Conservation (phyloP, 2,113 vertebrate species). For the Oxyruncus cristatus region DNA sequence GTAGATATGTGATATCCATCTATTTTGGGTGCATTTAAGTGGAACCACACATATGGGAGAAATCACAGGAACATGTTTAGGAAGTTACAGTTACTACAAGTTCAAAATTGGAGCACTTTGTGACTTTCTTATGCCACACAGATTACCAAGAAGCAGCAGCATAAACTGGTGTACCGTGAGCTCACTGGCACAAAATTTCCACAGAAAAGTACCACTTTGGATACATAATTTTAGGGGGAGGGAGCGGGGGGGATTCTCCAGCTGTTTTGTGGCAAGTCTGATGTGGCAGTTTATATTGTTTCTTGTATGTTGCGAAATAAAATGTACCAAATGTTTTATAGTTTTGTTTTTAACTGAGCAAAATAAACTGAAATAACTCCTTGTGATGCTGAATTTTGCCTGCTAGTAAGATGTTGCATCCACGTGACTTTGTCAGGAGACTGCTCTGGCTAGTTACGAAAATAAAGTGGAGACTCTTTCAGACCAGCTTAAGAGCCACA, state of each 20-base stretch:
- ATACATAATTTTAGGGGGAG: neutral
- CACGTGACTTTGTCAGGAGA: neutral
- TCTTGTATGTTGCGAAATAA: slow-evolving; percentile 57
- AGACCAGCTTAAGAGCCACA: neutral
- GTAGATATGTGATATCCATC: neutral
- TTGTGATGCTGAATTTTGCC: neutral
- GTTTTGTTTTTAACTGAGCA: slow-evolving; percentile 64
- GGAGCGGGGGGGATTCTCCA: neutral
- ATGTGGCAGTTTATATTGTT: slow-evolving; percentile 41
- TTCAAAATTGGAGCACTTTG: neutral
- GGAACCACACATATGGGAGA: neutral
- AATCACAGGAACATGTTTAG: neutral
- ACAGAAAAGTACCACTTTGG: neutral
- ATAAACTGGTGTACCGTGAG: neutral
- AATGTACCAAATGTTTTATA: slow-evolving; percentile 53
- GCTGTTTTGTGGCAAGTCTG: neutral
- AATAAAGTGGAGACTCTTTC: neutral
- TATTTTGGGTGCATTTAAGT: neutral
- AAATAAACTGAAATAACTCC: slow-evolving; percentile 35
- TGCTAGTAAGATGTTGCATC: neutral
- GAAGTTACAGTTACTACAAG: neutral
- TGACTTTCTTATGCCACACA: neutral
- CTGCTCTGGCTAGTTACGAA: fast-evolving
- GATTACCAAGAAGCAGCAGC: neutral
- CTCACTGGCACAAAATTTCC: neutral